Base-by-base conservation (phyloP, 2,888 invertebrate genomes). In the Rhorus exstirpatorius region DNA sequence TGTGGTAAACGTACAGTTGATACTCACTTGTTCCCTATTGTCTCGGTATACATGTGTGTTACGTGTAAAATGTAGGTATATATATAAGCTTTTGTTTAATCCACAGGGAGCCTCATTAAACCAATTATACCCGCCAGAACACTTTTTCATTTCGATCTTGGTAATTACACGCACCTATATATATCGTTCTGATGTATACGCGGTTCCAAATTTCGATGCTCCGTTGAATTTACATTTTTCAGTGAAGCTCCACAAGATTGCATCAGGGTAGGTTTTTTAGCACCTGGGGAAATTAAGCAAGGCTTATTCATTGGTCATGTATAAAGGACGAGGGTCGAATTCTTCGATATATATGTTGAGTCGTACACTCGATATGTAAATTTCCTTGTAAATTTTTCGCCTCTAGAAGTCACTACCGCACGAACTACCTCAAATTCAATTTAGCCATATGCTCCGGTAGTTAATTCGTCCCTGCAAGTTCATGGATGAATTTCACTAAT, bases 1-100 rank as follows among this genome's bases (percentile, higher is more conserved):
- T 81, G 81, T 81, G 77, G 81, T 81, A 72, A 72, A 46, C 60
- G 71, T 51, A 53, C 17, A 31, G 41, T 61, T 53, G 44, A 61
- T 46, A 35, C 21, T 21, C 24, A 14, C 74, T n/a, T 51, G 49
- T 61, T 35, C 31, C 12, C 65, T 24, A 38, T 12, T n/a, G 31
- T 0, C n/a, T 65, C 3, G 41, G 12, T 55, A 58, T 53, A 26
- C 63, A 10, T 65, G 55, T 65, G 44, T 68, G 49, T 31, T n/a
- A n/a, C n/a, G n/a, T n/a, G n/a, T n/a, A n/a, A n/a, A n/a, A 2
- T 65, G 12, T 19, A 26, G n/a, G 31, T 8, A 49, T 8, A 19
- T 46, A 26, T 46, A 35, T 31, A 12, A 31, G 65, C 65, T 65
- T 65, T 65, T 35, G 49, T 65, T 65, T 65, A 65, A 49, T 35